These are phyloP conservation scores for Antennarius striatus DNA, from an alignment of 2,113 vertebrate genomes.

Conservation along the genomic window DNA sequence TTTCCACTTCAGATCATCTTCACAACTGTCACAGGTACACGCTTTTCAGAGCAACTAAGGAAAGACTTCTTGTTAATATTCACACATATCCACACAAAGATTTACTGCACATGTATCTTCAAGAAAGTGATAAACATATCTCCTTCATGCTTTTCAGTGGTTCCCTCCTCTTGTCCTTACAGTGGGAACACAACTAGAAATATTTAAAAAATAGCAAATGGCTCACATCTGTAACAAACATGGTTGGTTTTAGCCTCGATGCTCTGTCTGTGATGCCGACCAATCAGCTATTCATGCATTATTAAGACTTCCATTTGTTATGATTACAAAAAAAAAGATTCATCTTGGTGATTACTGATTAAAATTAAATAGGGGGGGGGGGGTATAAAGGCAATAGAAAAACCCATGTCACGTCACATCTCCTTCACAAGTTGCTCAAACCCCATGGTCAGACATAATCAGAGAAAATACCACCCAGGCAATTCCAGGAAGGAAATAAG, in stretches of 20 bases:
- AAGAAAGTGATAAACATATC: constrained; percentile 62
- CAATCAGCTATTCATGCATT: background rate
- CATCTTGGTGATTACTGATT: no score
- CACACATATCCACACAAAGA: constrained; percentile 41
- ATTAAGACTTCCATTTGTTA: no score
- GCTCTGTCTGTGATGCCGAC: constrained; percentile 25
- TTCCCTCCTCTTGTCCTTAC: constrained; percentile 28
- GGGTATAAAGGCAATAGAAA: no score
- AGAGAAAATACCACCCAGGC: no score
- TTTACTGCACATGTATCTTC: constrained; percentile 48
- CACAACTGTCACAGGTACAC: constrained; percentile 50
- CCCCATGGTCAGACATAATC: no score
- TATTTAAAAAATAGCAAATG: constrained; percentile 5
- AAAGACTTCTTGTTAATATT: constrained; percentile 40
- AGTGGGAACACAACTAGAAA: constrained; percentile 24
- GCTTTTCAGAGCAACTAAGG: constrained; percentile 37
- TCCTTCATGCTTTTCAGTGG: constrained; percentile 34
- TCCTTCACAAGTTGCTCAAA: no score
- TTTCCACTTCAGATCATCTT: constrained; percentile 56
- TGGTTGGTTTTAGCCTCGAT: background rate
- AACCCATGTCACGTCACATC: no score
- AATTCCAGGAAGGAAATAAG: no score
- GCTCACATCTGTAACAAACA: constrained; percentile 23
- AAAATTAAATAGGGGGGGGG: no score
- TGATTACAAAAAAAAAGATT: no score